A percentile compares a stretch with the other conserved stretches of the same genome.
phyloP scores from a whole-genome alignment of 2,888 invertebrate species.

The Melanchra persicariae region DNA sequence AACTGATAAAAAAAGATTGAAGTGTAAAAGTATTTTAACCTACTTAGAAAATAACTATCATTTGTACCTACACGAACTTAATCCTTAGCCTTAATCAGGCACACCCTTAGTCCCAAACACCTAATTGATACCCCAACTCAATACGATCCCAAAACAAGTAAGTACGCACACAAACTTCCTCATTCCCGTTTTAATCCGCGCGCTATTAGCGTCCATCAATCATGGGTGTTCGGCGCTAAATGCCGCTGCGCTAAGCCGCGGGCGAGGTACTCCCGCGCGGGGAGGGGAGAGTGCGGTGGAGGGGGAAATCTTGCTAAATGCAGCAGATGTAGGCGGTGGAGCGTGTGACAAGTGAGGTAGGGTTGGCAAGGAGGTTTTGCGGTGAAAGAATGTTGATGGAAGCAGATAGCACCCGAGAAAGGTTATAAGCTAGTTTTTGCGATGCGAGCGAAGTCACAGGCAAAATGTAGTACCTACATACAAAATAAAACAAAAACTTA shows the following conservation, averaged over 20 bases:
- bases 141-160: constrained; percentile 41
- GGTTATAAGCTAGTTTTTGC: no score
- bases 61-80: neutral
- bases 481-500: no score
- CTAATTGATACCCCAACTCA: constrained; percentile 36
- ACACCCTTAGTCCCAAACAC: neutral
- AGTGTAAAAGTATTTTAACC: no score
- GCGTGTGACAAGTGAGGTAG: constrained; percentile 73
- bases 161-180: constrained; percentile 16
- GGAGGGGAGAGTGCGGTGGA: neutral
- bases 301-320: constrained; percentile 66
- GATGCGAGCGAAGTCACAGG: no score
- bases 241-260: constrained; percentile 56
- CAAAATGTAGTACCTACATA: no score
- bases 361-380: constrained; percentile 43
- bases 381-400: no score
- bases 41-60: no score
- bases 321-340: constrained; percentile 69
- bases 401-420: no score
- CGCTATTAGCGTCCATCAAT: constrained; percentile 79
- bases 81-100: constrained; percentile 2
- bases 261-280: constrained; percentile 13
- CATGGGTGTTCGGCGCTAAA: constrained; percentile 68
- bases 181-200: constrained; percentile 66
- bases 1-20: no score